Evolutionary conservation across 2,888 invertebrate genomes (phyloP).

Genomic region (Thelaira solivaga): DNA sequence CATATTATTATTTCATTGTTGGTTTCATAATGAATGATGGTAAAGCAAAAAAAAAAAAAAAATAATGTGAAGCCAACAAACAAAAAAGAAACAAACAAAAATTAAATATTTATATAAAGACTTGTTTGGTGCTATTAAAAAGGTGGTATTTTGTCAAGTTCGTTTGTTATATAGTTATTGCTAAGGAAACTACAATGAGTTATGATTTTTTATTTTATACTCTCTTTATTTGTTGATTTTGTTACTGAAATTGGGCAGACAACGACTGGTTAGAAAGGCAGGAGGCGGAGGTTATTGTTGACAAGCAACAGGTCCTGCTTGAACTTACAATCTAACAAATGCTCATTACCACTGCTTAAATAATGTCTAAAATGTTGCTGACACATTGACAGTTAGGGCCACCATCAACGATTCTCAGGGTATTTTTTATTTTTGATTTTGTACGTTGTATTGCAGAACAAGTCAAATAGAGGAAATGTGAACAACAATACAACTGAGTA

Average conservation of each 20-base stretch:
- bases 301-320: conserved; percentile 59
- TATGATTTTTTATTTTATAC: conserved; percentile 50
- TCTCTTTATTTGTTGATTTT: conserved; percentile 15
- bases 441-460: neutral
- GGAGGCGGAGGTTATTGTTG: conserved; percentile 34
- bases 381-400: conserved; percentile 66
- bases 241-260: neutral
- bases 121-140: conserved; percentile 34
- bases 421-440: conserved; percentile 28
- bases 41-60: neutral
- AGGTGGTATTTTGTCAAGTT: conserved; percentile 53
- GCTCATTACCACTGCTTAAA: conserved; percentile 65
- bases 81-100: conserved; percentile 10
- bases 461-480: neutral
- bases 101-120: conserved; percentile 45
- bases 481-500: neutral
- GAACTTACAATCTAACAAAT: conserved; percentile 55
- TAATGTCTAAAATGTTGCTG: conserved; percentile 61
- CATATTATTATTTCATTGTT: neutral
- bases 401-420: conserved; percentile 65
- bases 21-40: conserved; percentile 5
- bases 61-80: neutral
- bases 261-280: neutral
- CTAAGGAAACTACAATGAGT: conserved; percentile 53
- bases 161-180: conserved; percentile 25